Base-by-base conservation (phyloP, 1,140 invertebrate genomes). In the Drosophila novamexicana region DNA sequence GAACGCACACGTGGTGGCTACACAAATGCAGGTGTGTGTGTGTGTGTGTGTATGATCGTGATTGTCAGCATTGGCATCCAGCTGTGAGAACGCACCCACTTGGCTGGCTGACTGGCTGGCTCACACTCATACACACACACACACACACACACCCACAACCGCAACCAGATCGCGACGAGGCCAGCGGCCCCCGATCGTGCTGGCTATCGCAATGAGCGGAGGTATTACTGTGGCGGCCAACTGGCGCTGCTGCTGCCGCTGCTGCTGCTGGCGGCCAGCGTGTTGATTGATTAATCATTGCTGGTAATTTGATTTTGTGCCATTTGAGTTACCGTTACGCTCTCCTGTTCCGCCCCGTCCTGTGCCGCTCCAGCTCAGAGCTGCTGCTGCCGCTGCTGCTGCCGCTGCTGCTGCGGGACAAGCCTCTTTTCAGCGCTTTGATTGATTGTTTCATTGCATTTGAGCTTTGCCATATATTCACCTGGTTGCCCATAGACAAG, bases 271-370 rank as follows among this genome's bases (percentile, higher is more conserved):
- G 22, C 22, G 22, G 22, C 2, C 22, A 3, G 71, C 53, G 83
- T 88, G 84, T 79, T 88, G 84, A 88, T 88, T 88, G 84, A 88
- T 88, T 88, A 88, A 88, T 88, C 84, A 88, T 89, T 81, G 84
- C 81, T 73, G 74, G 80, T 84, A 88, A 88, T 88, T 88, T 88
- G 84, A 88, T 88, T 88, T 89, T 89, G 80, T 88, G 76, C 83
- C 84, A 85, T 84, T 88, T 72, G 63, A 74, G 82, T 85, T 78
- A 86, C 82, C 83, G 82, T 86, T 86, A 86, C 83, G 77, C 77
- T 66, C 65, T 29, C 44, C 42, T 5, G 37, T 9, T 10, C 9
- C 9, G 37, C 9, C 9, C 37, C 39, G 39, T 40, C 12, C 39
- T 12, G 56, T 36, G 58, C 47, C 65, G 71, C 53, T 32, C 34